Conservation (phyloP, 2,888 invertebrate species). For the Euproctis similis region DNA sequence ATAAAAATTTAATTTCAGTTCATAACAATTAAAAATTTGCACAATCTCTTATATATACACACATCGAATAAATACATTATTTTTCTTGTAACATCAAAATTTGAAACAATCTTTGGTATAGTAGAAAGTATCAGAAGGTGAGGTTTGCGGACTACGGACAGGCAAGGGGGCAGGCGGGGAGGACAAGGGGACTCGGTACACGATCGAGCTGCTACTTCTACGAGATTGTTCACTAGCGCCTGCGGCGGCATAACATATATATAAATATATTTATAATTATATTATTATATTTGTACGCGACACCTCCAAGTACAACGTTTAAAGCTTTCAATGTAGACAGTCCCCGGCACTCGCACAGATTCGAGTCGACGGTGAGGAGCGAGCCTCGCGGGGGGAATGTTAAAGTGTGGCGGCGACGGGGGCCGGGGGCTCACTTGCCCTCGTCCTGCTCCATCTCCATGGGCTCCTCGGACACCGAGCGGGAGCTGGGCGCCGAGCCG, state of each 20-base stretch:
- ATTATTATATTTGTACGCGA: conserved; percentile 46
- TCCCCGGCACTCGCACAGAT: conserved; percentile 11
- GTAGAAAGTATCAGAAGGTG: conserved; percentile 25
- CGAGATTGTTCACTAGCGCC: conserved; percentile 28
- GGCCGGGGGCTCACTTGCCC: conserved; percentile 76
- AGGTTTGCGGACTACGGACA: conserved; percentile 1
- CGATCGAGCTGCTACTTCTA: conserved; percentile 9
- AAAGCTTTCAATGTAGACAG: conserved; percentile 66
- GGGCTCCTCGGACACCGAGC: conserved; percentile 84
- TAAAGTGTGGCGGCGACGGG: conserved; percentile 16
- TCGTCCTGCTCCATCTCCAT: conserved; percentile 92
- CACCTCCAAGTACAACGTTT: conserved; percentile 52
- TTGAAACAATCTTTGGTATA: conserved; percentile 44
- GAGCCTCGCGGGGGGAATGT: conserved; percentile 16
- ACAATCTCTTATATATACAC: conserved; percentile 27
- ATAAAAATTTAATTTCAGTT: conserved; percentile 21
- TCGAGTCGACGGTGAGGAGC: conserved; percentile 7
- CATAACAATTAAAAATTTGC: conserved; percentile 22
- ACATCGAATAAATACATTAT: conserved; percentile 26
- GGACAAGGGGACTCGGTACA: background rate
- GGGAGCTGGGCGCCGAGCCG: conserved; percentile 77
- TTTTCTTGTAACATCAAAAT: conserved; percentile 33
- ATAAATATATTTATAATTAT: background rate
- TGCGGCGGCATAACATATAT: conserved; percentile 15
- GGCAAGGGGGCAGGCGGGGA: conserved; percentile 1